Conservation (phyloP, 2,113 vertebrate genomes). For the Lophura nycthemera region DNA sequence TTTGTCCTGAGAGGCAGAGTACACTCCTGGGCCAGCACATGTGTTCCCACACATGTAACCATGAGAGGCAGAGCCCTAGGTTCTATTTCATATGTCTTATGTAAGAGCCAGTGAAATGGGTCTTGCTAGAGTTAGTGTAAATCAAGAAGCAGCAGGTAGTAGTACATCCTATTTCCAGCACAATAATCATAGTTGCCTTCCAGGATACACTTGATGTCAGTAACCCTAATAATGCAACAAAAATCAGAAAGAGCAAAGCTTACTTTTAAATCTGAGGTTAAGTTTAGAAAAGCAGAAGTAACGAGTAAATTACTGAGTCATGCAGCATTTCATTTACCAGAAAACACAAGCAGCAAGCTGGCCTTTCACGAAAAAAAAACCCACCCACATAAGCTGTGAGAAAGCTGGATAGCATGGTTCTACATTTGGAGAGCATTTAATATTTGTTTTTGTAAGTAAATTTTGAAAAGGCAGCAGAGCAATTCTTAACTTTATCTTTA, state of each 20-base stretch:
- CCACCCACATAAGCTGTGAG: background rate
- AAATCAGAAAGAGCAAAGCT: conserved; percentile 39
- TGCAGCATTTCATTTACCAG: background rate
- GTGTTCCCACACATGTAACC: background rate
- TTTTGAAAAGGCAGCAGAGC: background rate
- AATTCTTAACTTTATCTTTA: background rate
- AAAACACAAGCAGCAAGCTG: background rate
- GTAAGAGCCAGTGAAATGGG: background rate
- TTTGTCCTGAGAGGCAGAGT: background rate
- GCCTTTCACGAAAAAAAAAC: background rate
- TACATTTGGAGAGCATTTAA: rapidly evolving
- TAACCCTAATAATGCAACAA: background rate
- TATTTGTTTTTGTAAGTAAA: background rate
- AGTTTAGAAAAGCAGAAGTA: conserved; percentile 54
- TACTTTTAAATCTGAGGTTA: conserved; percentile 48
- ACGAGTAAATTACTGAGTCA: conserved; percentile 9
- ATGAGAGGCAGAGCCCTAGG: background rate
- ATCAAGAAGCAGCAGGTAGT: conserved; percentile 23
- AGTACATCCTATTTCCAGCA: conserved; percentile 46
- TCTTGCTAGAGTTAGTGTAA: background rate
- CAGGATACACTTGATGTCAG: conserved; percentile 13
- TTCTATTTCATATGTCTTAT: background rate
- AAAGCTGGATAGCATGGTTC: background rate
- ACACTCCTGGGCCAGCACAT: background rate
- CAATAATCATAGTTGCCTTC: conserved; percentile 32